Conservation (phyloP, 30 jellyfish, hydroid and myxozoan species). For the Hydra vulgaris region DNA sequence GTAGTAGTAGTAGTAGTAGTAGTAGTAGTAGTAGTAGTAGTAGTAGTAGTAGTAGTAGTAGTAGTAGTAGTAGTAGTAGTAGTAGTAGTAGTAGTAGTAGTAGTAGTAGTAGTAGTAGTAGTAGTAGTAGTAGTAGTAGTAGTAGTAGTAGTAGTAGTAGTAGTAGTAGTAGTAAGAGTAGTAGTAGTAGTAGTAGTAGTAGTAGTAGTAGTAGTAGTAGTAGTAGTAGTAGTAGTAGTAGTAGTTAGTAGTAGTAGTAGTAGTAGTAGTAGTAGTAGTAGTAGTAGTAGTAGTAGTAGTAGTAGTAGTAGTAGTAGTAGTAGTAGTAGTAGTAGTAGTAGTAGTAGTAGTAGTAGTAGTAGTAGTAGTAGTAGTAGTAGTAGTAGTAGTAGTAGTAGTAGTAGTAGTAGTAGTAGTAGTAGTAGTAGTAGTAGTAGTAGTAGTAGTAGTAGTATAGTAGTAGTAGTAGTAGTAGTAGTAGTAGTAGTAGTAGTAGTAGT, state of each 20-base stretch:
- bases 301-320: slow-evolving; percentile 4
- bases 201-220: slow-evolving; percentile 3
- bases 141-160: slow-evolving; percentile 7
- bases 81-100: slow-evolving; percentile 4
- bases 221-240: background rate
- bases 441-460: no score
- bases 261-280: slow-evolving; percentile 2
- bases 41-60: slow-evolving; percentile 6
- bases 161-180: no score
- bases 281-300: slow-evolving; percentile 4
- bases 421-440: no score
- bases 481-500: no score
- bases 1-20: slow-evolving; percentile 4
- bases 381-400: slow-evolving; percentile 5
- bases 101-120: slow-evolving; percentile 6
- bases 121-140: slow-evolving; percentile 7
- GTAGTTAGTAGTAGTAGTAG: slow-evolving; percentile 3
- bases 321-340: slow-evolving; percentile 5
- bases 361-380: slow-evolving; percentile 7
- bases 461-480: no score
- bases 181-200: no score
- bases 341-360: slow-evolving; percentile 7
- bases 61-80: slow-evolving; percentile 4
- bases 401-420: slow-evolving; percentile 6
- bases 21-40: slow-evolving; percentile 4